These are phyloP conservation scores for Bagarius yarrelli DNA, from an alignment of 2,113 vertebrate genomes.

Conservation along the genomic window DNA sequence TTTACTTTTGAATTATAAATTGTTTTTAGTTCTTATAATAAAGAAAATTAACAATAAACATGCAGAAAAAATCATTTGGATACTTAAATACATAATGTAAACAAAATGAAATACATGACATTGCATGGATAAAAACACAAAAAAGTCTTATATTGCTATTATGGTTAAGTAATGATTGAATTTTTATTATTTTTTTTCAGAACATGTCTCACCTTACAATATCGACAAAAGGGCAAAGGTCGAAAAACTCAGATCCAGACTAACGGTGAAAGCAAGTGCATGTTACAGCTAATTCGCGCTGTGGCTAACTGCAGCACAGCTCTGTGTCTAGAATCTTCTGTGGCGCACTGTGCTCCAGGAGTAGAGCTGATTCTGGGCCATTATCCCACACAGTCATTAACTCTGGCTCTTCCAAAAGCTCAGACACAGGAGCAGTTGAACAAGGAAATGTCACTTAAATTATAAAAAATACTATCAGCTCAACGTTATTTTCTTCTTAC, in stretches of 20 bases:
- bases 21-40: not conserved
- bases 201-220: conserved; percentile 35
- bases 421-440: conserved; percentile 2
- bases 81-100: not conserved
- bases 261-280: conserved; percentile 12
- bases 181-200: not conserved
- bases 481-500: not conserved
- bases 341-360: conserved; percentile 38
- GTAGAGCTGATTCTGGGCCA: conserved; percentile 42
- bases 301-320: conserved; percentile 33
- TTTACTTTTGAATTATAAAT: not conserved
- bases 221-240: not conserved
- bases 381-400: conserved; percentile 46
- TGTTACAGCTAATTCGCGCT: conserved; percentile 10
- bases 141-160: not conserved
- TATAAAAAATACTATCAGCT: not conserved
- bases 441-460: conserved; percentile 13
- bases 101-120: not conserved
- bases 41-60: not conserved
- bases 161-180: not conserved
- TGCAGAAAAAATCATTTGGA: too few species aligned
- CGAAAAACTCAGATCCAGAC: not conserved
- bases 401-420: conserved; percentile 44
- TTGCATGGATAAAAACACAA: not conserved
- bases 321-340: conserved; percentile 43